These are phyloP conservation scores for Lamellibrachia luymesi DNA, from an alignment of 1,140 invertebrate species.

Conservation along the genomic window DNA sequence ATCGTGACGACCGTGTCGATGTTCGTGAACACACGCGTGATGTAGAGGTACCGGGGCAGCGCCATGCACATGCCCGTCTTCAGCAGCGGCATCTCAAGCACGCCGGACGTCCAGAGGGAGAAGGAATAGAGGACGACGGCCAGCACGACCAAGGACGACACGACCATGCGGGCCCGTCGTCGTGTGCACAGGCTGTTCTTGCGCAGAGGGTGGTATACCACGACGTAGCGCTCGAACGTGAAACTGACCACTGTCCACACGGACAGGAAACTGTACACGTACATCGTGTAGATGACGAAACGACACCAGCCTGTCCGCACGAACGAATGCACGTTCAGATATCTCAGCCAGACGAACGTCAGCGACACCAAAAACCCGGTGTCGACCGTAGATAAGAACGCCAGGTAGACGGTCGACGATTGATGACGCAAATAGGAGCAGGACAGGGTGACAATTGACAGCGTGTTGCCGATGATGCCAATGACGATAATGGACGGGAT, in stretches of 20 bases:
- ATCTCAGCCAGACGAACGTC: constrained; percentile 17
- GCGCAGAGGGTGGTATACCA: constrained; percentile 22
- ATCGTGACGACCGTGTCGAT: constrained; percentile 27
- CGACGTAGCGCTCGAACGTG: constrained; percentile 27
- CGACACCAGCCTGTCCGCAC: constrained; percentile 28
- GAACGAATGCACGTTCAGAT: constrained; percentile 13
- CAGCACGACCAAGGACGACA: background rate
- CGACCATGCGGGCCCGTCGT: background rate
- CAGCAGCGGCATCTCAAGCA: constrained; percentile 31
- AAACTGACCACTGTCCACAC: constrained; percentile 28
- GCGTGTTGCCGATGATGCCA: constrained; percentile 23
- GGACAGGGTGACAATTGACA: constrained; percentile 19
- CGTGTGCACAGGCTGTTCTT: constrained; percentile 25
- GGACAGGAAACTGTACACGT: constrained; percentile 25
- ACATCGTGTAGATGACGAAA: constrained; percentile 14
- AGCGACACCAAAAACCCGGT: constrained; percentile 22
- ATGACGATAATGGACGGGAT: constrained; percentile 27
- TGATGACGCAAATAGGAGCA: constrained; percentile 17
- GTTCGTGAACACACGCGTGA: constrained; percentile 15
- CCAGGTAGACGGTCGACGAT: constrained; percentile 26
- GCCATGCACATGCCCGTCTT: constrained; percentile 39
- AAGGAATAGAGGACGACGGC: constrained; percentile 24
- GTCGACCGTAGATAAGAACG: constrained; percentile 23
- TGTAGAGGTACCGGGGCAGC: constrained; percentile 12
- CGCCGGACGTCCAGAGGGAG: constrained; percentile 18